Percentiles rank a stretch among this genome's conserved stretches.
Conservation (phyloP, 2,113 vertebrate genomes). For the Balaeniceps rex region DNA sequence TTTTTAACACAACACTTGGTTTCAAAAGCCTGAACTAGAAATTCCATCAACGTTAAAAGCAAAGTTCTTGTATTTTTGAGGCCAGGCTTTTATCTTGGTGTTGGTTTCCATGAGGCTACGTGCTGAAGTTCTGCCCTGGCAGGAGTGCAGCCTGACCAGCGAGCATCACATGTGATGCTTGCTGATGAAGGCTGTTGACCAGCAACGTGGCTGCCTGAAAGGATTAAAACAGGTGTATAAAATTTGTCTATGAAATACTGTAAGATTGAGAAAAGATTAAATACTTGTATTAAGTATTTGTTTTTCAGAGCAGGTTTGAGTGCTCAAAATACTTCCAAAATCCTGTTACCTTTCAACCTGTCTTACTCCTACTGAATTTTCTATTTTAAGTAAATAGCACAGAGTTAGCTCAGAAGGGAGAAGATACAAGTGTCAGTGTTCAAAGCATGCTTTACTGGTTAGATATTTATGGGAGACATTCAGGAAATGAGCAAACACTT, state of each 20-base stretch:
- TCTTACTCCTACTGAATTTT: not conserved
- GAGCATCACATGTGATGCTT: not conserved
- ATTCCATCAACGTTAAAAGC: not conserved
- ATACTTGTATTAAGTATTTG: not conserved
- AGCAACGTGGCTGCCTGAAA: not conserved
- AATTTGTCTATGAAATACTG: not conserved
- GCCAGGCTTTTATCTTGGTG: not conserved
- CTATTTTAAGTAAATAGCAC: conserved; percentile 14
- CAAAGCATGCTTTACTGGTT: not conserved
- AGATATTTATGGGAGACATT: not conserved
- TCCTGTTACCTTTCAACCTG: not conserved
- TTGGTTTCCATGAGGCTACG: not conserved
- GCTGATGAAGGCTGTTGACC: not conserved
- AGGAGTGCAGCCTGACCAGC: not conserved
- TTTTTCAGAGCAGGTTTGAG: not conserved
- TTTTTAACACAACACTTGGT: not conserved
- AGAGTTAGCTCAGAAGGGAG: not conserved
- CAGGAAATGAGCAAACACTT: conserved; percentile 2
- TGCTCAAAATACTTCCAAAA: not conserved
- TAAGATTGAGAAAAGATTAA: not conserved
- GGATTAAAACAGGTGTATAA: not conserved
- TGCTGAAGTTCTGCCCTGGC: not conserved
- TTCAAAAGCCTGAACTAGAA: not conserved
- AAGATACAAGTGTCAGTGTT: not conserved
- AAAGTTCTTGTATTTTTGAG: not conserved